Evolutionary conservation across 2,113 vertebrate species (phyloP), one percentile per base, ranked within the genome.

Genomic region (Sinosuthora webbiana): DNA sequence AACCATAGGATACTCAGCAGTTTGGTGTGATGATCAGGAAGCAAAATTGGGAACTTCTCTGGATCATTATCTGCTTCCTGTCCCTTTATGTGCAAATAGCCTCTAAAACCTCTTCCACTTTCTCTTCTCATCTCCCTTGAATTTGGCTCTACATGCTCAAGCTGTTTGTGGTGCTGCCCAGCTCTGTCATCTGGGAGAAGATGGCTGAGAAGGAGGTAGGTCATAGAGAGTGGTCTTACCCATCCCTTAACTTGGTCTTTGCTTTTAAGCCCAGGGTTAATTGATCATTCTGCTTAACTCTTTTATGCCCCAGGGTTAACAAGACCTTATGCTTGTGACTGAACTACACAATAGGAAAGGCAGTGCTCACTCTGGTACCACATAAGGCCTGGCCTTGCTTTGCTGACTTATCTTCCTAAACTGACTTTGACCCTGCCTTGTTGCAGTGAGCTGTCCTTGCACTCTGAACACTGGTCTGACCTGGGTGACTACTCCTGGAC

Each of bases 1-100:
- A 80, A 21, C 3, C 0, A 0, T 12, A 44, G 24, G 15, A 17
- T 57, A 10, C 27, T 62, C 15, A 35, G 28, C 17, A 73, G 7
- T 33, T 63, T 15, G 21, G 15, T 78, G 49, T 73, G 44, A 53
- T 81, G 33, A 41, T 3, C 0, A 0, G 15, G n/a, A 23, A 84
- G 44, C 18, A 77, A n/a, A 68, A 63, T 11, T 45, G 28, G 42
- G 28, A 84, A 9, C 49, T 76, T 71, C 42, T n/a, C 44, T 65
- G 28, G 59, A 59, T 77, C 31, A 37, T 53, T 53, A 55, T 45
- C 28, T 64, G 15, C 12, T 80, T 81, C 27, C 27, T 7, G 21
- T 16, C 24, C 13, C 53, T 53, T 9, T 17, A 30, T 45, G 25
- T 19, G 68, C 0, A 1, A 70, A 77, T 7, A 79, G 47, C 31